Evolutionary conservation across 2,113 vertebrate species (phyloP).

Genomic region (Serinus canaria): DNA sequence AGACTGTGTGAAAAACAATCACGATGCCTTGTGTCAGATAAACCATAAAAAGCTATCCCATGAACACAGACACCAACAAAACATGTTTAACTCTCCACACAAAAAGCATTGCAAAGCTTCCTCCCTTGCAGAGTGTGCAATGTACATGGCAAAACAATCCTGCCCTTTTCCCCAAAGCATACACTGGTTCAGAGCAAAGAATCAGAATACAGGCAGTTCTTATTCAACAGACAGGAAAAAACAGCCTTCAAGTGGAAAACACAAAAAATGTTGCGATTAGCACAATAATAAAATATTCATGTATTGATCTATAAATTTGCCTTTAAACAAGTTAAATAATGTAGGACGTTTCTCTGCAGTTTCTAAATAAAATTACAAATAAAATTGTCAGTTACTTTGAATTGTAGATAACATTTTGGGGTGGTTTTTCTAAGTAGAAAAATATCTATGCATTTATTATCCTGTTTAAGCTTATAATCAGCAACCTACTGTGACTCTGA

Average conservation of each 20-base stretch:
- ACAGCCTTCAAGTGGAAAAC: not conserved
- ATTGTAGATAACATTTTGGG: not conserved
- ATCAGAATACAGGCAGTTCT: not conserved
- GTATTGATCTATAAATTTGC: not conserved
- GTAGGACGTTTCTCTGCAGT: not conserved
- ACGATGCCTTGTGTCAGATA: not conserved
- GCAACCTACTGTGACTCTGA: not conserved
- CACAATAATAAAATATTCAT: not conserved
- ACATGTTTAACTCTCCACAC: not conserved
- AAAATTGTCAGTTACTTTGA: not conserved
- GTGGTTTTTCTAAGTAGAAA: not conserved
- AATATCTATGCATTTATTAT: not conserved
- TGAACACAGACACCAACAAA: not conserved
- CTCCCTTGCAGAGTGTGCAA: not conserved
- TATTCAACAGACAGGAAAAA: not conserved
- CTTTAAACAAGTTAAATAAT: not conserved
- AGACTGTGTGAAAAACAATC: not conserved
- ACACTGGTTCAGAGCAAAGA: not conserved
- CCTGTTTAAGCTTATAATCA: not conserved
- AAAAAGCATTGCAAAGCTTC: not conserved
- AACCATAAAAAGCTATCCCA: not conserved
- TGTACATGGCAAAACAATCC: not conserved
- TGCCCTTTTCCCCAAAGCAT: not conserved
- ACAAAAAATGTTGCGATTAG: conserved; percentile 7
- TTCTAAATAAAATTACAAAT: conserved; percentile 12